A percentile compares a stretch with the other conserved stretches of the same genome.
Conservation (phyloP, 1,140 invertebrate species). For the Drosophila watanabei region DNA sequence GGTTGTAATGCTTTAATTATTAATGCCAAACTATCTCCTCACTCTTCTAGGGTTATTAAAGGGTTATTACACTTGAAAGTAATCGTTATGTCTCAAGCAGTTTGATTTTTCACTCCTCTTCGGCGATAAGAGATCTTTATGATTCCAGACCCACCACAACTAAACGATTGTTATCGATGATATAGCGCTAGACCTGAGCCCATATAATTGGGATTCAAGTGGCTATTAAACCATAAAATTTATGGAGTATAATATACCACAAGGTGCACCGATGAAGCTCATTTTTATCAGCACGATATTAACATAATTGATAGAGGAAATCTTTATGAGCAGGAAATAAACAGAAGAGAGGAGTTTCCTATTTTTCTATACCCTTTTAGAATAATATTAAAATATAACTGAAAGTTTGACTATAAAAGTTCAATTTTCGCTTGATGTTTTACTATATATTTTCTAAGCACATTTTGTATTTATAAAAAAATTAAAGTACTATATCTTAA, state of each 20-base stretch:
- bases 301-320: constrained; percentile 4
- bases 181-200: constrained; percentile 5
- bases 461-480: neutral
- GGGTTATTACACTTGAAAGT: neutral
- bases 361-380: neutral
- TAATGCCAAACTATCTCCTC: neutral
- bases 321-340: neutral
- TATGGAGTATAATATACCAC: neutral
- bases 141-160: constrained; percentile 39
- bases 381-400: neutral
- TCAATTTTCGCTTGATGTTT: neutral
- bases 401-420: too few relatives aligned
- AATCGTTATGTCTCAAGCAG: neutral
- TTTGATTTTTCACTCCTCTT: constrained; percentile 23
- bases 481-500: neutral
- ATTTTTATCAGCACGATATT: constrained; percentile 4
- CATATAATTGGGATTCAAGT: neutral
- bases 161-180: neutral
- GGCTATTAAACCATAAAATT: neutral
- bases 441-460: neutral
- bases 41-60: neutral
- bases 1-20: too few relatives aligned
- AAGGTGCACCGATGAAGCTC: neutral
- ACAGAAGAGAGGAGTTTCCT: neutral
- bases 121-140: constrained; percentile 21